Conservation (phyloP, 2,797 vertebrate genomes). For the Natrix natrix region DNA sequence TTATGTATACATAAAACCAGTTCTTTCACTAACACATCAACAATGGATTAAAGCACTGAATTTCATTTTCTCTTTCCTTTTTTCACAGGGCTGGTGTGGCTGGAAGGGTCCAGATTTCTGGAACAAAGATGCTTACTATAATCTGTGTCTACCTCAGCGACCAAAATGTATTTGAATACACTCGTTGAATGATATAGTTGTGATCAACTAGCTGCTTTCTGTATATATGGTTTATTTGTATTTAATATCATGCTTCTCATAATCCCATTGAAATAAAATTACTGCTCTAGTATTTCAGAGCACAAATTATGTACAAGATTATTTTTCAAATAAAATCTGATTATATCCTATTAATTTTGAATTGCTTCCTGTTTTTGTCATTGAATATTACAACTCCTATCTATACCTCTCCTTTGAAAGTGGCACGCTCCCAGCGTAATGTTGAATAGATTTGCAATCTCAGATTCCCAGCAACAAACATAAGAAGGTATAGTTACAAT, state of each 20-base stretch:
- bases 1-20: not conserved
- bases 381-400: not conserved
- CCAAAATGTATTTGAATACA: slow-evolving; percentile 79
- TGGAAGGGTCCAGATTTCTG: slow-evolving; percentile 96
- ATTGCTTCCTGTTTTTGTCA: not conserved
- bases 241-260: not conserved
- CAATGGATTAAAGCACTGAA: not conserved
- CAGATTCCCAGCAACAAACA: not conserved
- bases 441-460: not conserved
- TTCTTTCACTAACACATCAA: not conserved
- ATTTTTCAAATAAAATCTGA: slow-evolving; percentile 21
- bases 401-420: not conserved
- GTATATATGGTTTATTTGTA: slow-evolving; percentile 10
- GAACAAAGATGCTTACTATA: slow-evolving; percentile 93
- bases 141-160: slow-evolving; percentile 93
- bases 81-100: slow-evolving; percentile 90
- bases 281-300: slow-evolving; percentile 22
- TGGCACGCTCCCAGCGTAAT: not conserved
- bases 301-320: slow-evolving; percentile 20
- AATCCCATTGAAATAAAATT: slow-evolving; percentile 24
- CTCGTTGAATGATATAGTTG: not conserved
- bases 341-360: not conserved
- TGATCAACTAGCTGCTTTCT: not conserved
- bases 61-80: not conserved
- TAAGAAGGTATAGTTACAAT: not conserved